A percentile compares a stretch with the other conserved stretches of the same genome.
These are phyloP conservation scores for Paguma larvata DNA, from an alignment of 2,797 vertebrate genomes.

Conservation along the genomic window DNA sequence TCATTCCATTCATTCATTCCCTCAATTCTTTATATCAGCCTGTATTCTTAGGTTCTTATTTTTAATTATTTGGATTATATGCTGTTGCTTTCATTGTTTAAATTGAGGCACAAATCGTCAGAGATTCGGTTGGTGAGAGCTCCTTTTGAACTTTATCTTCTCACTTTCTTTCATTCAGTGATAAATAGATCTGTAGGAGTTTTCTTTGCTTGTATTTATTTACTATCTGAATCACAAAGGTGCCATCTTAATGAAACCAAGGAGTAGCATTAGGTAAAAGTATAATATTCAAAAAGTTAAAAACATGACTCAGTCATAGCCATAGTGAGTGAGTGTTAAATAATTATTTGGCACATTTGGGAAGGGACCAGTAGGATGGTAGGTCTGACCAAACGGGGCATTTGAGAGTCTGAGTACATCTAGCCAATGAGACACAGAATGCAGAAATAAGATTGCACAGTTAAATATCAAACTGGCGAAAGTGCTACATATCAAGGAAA, in stretches of 20 bases:
- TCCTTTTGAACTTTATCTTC: background rate
- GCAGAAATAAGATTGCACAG: background rate
- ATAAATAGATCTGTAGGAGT: background rate
- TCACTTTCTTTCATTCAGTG: background rate
- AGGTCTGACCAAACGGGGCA: slow-evolving; percentile 12
- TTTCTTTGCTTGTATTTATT: slow-evolving; percentile 14
- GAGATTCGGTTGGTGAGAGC: background rate
- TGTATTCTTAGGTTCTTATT: background rate
- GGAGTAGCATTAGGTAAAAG: background rate
- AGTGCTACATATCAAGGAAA: background rate
- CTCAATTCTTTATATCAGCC: background rate
- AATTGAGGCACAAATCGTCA: background rate
- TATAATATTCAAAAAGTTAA: slow-evolving; percentile 30
- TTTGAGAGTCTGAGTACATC: background rate
- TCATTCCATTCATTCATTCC: background rate
- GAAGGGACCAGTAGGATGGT: background rate
- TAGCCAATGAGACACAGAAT: background rate
- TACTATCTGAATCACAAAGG: background rate
- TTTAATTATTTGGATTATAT: background rate
- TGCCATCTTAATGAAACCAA: slow-evolving; percentile 3
- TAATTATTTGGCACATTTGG: slow-evolving; percentile 39
- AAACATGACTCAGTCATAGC: background rate
- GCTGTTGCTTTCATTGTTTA: background rate
- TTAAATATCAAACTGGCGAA: slow-evolving; percentile 30
- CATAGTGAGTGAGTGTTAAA: background rate